Base-by-base conservation (phyloP, 1,140 invertebrate species). In the Dinothrombium tinctorium region DNA sequence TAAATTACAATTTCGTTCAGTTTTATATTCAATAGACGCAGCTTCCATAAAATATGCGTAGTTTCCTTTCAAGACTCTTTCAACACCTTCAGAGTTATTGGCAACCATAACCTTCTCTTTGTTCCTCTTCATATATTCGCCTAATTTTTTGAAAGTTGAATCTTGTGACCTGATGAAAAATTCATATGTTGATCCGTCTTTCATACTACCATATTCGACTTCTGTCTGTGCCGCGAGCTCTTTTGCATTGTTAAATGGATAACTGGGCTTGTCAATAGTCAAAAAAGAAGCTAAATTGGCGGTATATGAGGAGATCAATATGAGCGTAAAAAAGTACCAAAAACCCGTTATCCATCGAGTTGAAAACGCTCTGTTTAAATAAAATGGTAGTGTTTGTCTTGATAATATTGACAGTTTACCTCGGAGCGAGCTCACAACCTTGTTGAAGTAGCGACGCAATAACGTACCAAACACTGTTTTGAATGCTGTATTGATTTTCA, bases 211-310 rank as follows among this genome's bases (percentile, higher is more conserved):
- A 57, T 96, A 96, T 60, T 90, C 86, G 48, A 69, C 67, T 33
- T 73, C 73, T n/a, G n/a, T n/a, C n/a, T n/a, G n/a, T n/a, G n/a
- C n/a, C 11, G 22, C 62, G 12, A 95, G 63, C 55, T 92, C 84
- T 51, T 92, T 82, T 0, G 78, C 79, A 43, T 65, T 72, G 46
- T 76, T 69, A 14, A 95, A 86, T 0, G 79, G 73, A 24, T 40
- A 40, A 20, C 24, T 32, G 3, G 84, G 74, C 17, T 78, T 63
- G 6, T 77, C 77, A 17, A 77, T 74, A 0, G 89, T 92, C 23
- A 95, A 61, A 49, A 89, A 95, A 6, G 89, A 87, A 2, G 89
- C 84, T 45, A 94, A 62, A 59, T 92, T 90, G 9, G 87, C 87
- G 6, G 69, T 70, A 54, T 71, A 70, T 11, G 66, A 66, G 24